Percentiles rank a stretch among this genome's conserved stretches.
phyloP scores from a whole-genome alignment of 2,113 vertebrate species.

The Pogona vitticeps region DNA sequence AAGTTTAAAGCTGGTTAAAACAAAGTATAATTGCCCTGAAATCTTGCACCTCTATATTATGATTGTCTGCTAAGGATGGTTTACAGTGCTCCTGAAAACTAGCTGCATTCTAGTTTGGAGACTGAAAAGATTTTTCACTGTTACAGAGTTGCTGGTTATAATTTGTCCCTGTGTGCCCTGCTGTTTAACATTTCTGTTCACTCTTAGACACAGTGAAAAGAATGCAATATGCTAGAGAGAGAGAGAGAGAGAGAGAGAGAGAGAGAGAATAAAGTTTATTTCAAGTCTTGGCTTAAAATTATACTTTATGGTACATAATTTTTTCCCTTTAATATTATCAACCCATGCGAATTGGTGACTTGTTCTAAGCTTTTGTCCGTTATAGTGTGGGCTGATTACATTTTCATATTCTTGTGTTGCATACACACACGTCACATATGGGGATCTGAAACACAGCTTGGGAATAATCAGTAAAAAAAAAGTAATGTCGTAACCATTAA shows the following conservation, averaged over 20 bases:
- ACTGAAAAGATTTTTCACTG: not conserved
- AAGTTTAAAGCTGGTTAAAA: not conserved
- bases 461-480: too few relatives aligned
- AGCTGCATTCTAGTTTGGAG: not conserved
- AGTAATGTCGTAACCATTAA: too few relatives aligned
- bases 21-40: not conserved
- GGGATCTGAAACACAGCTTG: not conserved
- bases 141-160: not conserved
- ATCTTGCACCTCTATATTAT: not conserved
- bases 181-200: not conserved
- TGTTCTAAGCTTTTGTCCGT: not conserved
- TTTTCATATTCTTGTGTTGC: not conserved
- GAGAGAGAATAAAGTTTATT: not conserved
- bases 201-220: too few relatives aligned
- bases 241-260: too few relatives aligned
- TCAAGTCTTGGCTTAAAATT: not conserved
- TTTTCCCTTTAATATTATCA: not conserved
- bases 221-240: not conserved
- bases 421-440: not conserved
- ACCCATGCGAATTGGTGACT: too few relatives aligned
- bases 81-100: too few relatives aligned
- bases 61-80: too few relatives aligned
- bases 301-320: not conserved
- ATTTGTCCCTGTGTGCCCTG: not conserved
- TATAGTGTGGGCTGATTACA: not conserved